These are phyloP conservation scores for Phasia obesa DNA, from an alignment of 2,888 invertebrate genomes.

Conservation along the genomic window DNA sequence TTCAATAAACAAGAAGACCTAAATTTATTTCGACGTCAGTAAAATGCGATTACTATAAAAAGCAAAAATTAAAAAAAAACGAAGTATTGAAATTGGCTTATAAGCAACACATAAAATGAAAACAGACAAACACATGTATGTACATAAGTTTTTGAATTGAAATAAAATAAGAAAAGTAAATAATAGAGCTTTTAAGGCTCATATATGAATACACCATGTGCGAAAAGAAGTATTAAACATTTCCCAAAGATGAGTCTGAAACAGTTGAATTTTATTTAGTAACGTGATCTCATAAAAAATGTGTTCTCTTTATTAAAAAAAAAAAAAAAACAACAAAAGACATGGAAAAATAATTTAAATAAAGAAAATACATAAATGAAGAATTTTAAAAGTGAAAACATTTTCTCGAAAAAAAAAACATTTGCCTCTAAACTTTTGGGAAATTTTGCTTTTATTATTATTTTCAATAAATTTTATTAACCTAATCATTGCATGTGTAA, in stretches of 20 bases:
- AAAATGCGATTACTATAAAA: too few relatives aligned
- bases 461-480: conserved; percentile 66
- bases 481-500: conserved; percentile 60
- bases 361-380: background rate
- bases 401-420: conserved; percentile 10
- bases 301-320: background rate
- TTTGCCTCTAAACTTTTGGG: conserved; percentile 20
- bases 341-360: background rate
- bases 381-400: conserved; percentile 56
- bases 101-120: too few relatives aligned
- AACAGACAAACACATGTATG: background rate
- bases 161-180: background rate
- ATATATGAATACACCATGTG: background rate
- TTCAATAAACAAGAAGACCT: too few relatives aligned
- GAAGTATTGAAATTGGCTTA: too few relatives aligned
- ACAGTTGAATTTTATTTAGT: conserved; percentile 53
- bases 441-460: conserved; percentile 44
- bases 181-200: background rate
- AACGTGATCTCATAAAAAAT: conserved; percentile 62
- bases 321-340: conserved; percentile 6
- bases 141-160: background rate
- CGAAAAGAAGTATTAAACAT: background rate
- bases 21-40: too few relatives aligned
- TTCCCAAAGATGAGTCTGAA: conserved; percentile 29
- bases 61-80: background rate